Evolutionary conservation across 2,113 vertebrate genomes (phyloP).

Genomic region (Limanda limanda): DNA sequence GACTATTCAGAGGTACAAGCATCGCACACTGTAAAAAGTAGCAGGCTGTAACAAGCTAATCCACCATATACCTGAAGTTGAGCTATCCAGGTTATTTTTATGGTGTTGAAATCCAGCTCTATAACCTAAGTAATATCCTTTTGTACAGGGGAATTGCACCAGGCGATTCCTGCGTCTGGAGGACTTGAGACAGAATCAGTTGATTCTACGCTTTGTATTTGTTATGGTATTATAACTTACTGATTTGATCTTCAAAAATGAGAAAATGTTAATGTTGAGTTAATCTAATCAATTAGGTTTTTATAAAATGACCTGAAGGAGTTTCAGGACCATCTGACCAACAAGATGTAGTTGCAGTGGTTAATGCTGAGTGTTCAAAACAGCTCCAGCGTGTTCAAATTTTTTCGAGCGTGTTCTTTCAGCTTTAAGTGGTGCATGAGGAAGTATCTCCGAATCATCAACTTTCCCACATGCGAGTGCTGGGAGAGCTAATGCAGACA

Average conservation of each 20-base stretch:
- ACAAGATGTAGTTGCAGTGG: neutral
- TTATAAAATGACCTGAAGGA: neutral
- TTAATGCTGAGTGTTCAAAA: constrained; percentile 14
- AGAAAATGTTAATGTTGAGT: neutral
- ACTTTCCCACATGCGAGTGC: constrained; percentile 50
- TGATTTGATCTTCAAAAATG: neutral
- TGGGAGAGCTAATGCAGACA: constrained; percentile 53
- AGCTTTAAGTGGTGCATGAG: constrained; percentile 51
- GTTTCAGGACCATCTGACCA: neutral
- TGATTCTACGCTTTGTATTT: no score
- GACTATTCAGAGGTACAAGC: constrained; percentile 61
- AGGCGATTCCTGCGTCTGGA: no score
- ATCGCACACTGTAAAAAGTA: constrained; percentile 54
- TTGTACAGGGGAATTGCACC: neutral
- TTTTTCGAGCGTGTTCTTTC: constrained; percentile 54
- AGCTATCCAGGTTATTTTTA: neutral
- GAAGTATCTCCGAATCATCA: constrained; percentile 59
- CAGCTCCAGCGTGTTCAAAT: neutral
- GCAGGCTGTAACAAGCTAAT: neutral
- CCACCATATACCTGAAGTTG: neutral
- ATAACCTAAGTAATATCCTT: neutral
- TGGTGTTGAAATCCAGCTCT: neutral
- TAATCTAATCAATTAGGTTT: neutral
- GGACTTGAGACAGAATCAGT: no score
- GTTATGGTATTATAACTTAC: no score